phyloP scores from a whole-genome alignment of 2,888 invertebrate species.

The Eucera pruinosa region DNA sequence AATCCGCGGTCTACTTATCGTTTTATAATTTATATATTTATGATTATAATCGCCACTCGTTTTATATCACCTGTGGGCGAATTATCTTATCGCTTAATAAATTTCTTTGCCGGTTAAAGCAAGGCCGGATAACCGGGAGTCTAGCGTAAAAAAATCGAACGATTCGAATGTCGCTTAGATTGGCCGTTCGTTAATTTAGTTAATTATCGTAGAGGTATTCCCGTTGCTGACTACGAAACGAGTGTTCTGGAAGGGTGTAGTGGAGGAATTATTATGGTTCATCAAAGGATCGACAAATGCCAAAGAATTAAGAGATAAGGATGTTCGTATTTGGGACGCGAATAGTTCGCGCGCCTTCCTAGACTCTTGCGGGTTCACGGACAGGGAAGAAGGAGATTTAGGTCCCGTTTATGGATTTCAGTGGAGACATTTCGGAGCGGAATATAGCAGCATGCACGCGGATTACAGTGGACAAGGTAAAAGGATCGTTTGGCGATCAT shows the following conservation, averaged over 20 bases:
- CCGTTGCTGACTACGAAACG: conserved; percentile 97
- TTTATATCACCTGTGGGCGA: too few relatives aligned
- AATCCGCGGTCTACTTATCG: too few relatives aligned
- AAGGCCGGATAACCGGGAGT: too few relatives aligned
- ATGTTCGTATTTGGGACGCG: conserved; percentile 97
- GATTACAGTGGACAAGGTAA: conserved; percentile 90
- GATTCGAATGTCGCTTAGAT: not conserved
- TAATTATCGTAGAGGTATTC: conserved; percentile 83
- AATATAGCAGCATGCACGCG: conserved; percentile 92
- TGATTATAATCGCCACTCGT: too few relatives aligned
- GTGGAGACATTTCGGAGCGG: conserved; percentile 98
- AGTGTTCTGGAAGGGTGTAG: conserved; percentile 95
- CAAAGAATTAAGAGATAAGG: conserved; percentile 91
- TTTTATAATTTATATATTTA: too few relatives aligned
- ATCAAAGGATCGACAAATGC: conserved; percentile 95
- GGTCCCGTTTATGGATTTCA: conserved; percentile 99
- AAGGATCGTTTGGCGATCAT: not conserved
- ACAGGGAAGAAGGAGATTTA: conserved; percentile 96
- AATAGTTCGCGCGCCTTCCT: conserved; percentile 96
- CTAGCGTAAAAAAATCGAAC: too few relatives aligned
- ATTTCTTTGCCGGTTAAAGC: too few relatives aligned
- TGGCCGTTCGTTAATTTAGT: not conserved
- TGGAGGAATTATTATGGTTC: conserved; percentile 98
- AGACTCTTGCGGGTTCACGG: conserved; percentile 92
- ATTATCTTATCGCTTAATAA: too few relatives aligned